Evolutionary conservation across 92 coral and sea anemone species (phyloP), one percentile per base, ranked within the genome.

Genomic region (Bergia sp.): DNA sequence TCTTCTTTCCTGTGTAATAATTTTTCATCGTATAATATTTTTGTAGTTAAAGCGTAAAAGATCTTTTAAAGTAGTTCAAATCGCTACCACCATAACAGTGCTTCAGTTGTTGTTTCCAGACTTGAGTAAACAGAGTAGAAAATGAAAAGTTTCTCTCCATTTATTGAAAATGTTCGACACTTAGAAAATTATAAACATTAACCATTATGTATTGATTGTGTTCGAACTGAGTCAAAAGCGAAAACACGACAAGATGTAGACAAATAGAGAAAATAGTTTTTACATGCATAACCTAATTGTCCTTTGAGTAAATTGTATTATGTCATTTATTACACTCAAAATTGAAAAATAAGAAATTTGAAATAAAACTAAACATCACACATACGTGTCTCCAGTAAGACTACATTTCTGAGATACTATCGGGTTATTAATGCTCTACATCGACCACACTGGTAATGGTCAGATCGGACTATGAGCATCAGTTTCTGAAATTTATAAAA

Each of bases 401-500:
- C 87, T 71, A 5, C 37, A 21, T 71, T 36, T 6, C 16, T 15
- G 41, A 49, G 66, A 84, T 84, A 50, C 23, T 37, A 84, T 84
- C 87, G 0, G n/a, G 45, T n/a, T 29, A 44, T 71, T 13, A 84
- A 45, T 84, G 77, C 64, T 71, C 7, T 13, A 45, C 79, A 84
- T 71, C 29, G 21, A 69, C 87, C 67, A 42, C 79, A 69, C 58
- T 18, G 8, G 86, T 82, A 44, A 65, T 40, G 58, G 75, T 41
- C 37, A 5, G 75, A 9, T 42, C 37, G 58, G 15, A 20, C 77
- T 29, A 20, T 71, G 47, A 73, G 29, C 79, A 84, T 84, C 67
- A 47, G 44, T 71, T 84, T 47, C 37, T 37, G 47, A 40, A 45
- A 84, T 71, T 71, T 71, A 84, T 69, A 67, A 84, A 84, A 84